Evolutionary conservation across 1,140 invertebrate species (phyloP).

Genomic region (Drosophila ambigua): DNA sequence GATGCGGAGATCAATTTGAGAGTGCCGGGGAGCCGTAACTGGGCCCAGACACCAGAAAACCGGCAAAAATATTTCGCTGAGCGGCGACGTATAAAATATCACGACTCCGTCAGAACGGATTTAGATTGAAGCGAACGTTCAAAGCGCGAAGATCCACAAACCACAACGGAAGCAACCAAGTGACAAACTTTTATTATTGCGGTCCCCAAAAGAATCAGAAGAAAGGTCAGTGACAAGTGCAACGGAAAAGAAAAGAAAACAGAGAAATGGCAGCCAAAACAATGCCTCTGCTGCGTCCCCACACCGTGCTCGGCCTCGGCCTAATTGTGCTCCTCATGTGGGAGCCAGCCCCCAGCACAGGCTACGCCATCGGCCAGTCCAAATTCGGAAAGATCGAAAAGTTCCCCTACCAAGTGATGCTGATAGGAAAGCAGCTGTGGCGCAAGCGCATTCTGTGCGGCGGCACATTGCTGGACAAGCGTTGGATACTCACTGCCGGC

Average conservation of each 20-base stretch:
- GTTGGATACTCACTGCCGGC: slow-evolving; percentile 90
- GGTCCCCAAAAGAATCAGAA: slow-evolving; percentile 36
- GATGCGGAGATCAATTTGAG: not conserved
- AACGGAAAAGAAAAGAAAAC: slow-evolving; percentile 21
- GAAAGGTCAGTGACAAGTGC: slow-evolving; percentile 49
- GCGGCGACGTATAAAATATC: slow-evolving; percentile 77
- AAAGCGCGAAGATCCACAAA: slow-evolving; percentile 65
- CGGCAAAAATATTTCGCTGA: slow-evolving; percentile 44
- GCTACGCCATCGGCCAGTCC: slow-evolving; percentile 74
- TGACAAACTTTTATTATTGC: slow-evolving; percentile 21
- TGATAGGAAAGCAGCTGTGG: slow-evolving; percentile 82
- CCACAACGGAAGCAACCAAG: slow-evolving; percentile 4
- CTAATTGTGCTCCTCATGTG: slow-evolving; percentile 40
- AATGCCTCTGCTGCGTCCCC: slow-evolving; percentile 19
- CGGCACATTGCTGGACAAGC: slow-evolving; percentile 89
- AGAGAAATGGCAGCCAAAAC: slow-evolving; percentile 43
- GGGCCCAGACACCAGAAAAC: slow-evolving; percentile 14
- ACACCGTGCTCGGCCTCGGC: slow-evolving; percentile 26
- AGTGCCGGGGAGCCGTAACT: slow-evolving; percentile 7
- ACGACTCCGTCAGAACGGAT: slow-evolving; percentile 77
- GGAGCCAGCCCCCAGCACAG: slow-evolving; percentile 16
- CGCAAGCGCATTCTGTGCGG: slow-evolving; percentile 86
- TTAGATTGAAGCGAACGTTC: slow-evolving; percentile 77
- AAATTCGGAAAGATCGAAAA: slow-evolving; percentile 79
- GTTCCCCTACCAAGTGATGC: slow-evolving; percentile 83